phyloP scores from a whole-genome alignment of 2,113 vertebrate genomes.

The Protomyctophum bolini region DNA sequence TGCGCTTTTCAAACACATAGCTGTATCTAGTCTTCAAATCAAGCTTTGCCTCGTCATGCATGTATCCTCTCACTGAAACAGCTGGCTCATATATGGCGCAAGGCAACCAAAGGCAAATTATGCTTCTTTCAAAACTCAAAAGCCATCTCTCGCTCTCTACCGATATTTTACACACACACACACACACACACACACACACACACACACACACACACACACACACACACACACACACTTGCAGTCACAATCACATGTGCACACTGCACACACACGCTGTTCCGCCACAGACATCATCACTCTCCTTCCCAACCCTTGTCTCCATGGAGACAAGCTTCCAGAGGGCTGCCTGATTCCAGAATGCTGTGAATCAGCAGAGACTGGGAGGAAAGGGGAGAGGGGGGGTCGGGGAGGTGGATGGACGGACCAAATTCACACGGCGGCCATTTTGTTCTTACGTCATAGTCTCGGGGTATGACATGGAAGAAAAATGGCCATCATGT shows the following conservation, averaged over 20 bases:
- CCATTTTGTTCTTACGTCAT: no score
- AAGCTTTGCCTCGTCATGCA: slow-evolving; percentile 31
- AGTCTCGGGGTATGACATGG: no score
- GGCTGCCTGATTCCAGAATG: slow-evolving; percentile 66
- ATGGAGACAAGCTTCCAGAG: slow-evolving; percentile 75
- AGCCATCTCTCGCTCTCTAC: slow-evolving; percentile 29
- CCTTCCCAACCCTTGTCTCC: slow-evolving; percentile 75
- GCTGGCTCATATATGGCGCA: neutral
- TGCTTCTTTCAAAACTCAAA: slow-evolving; percentile 29
- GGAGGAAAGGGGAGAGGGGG: slow-evolving; percentile 33
- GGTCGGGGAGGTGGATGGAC: neutral
- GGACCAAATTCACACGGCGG: neutral
- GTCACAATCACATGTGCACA: slow-evolving; percentile 55
- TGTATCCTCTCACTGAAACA: slow-evolving; percentile 22
- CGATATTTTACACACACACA: slow-evolving; percentile 14
- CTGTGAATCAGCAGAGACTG: slow-evolving; percentile 77
- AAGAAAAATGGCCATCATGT: no score
- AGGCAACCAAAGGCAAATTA: slow-evolving; percentile 40
- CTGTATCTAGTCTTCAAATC: slow-evolving; percentile 18
- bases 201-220: slow-evolving; percentile 27
- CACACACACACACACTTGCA: slow-evolving; percentile 39
- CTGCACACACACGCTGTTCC: slow-evolving; percentile 52
- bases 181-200: slow-evolving; percentile 22
- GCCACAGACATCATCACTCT: slow-evolving; percentile 74
- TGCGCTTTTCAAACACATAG: slow-evolving; percentile 43